Base-by-base conservation (phyloP, 1,140 invertebrate genomes). In the Gonatopus flavifemur region DNA sequence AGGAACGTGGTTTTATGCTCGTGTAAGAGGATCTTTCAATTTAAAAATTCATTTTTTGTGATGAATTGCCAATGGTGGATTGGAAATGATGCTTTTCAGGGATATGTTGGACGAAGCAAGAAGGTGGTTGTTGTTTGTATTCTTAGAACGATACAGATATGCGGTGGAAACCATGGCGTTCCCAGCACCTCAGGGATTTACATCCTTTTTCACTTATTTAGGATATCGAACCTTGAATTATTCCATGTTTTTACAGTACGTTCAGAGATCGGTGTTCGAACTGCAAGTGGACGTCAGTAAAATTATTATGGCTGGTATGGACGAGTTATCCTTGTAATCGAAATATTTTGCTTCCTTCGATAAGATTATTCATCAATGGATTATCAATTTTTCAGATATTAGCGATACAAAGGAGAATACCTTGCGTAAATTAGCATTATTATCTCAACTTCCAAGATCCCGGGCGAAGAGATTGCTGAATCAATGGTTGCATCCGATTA, bases 271-370 rank as follows among this genome's bases (percentile, higher is more conserved):
- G 62, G 89, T 91, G 38, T 88, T 93, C 56, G 89, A 92, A 62
- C 71, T 93, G 41, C 90, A 93, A 79, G 87, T 92, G 19, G 90
- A 93, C 66, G 89, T 92, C 2, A 86, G 91, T 69, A 93, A 92
- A 79, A 82, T 83, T 37, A 90, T 93, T 52, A 85, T 93, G 66
- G 83, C 85, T 58, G 86, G 89, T 91, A 64, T 70, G 21, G 13
- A 19, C 12, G n/a, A 20, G 10, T 16, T 37, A 40, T 13, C 8
- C 10, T 48, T 5, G 25, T 42, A 21, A 20, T 19, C n/a, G n/a
- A n/a, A n/a, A n/a, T n/a, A n/a, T n/a, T n/a, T n/a, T n/a, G n/a
- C n/a, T n/a, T n/a, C 3, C 3, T 48, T 33, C 20, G 16, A 25
- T 20, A 21, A 42, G 3, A 24, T 38, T 46, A 31, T 20, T n/a